Evolutionary conservation across 2,888 invertebrate species (phyloP).

Genomic region (Drosophila tanythrix): DNA sequence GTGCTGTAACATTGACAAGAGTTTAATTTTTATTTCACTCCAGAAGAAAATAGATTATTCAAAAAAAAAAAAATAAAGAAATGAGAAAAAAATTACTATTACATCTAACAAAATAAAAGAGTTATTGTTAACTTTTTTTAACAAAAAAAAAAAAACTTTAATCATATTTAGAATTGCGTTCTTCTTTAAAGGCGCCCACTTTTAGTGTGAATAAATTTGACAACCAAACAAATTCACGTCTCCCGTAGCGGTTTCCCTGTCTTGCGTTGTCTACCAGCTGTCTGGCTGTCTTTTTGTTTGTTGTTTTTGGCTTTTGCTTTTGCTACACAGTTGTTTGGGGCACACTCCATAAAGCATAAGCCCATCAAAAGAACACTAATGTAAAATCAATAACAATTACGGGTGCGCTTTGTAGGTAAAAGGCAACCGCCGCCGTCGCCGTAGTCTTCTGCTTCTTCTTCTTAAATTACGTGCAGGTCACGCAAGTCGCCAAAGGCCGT

Average conservation of each 20-base stretch:
- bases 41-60: background rate
- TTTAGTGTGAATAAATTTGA: slow-evolving; percentile 14
- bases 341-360: slow-evolving; percentile 70
- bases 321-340: slow-evolving; percentile 31
- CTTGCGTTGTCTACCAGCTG: slow-evolving; percentile 42
- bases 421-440: slow-evolving; percentile 35
- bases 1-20: background rate
- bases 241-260: slow-evolving; percentile 21
- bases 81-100: background rate
- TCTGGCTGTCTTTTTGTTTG: slow-evolving; percentile 18
- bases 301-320: slow-evolving; percentile 23
- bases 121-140: background rate
- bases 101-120: background rate
- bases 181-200: background rate
- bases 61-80: background rate
- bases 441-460: background rate
- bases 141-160: background rate
- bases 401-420: slow-evolving; percentile 45
- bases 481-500: slow-evolving; percentile 51
- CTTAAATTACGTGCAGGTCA: slow-evolving; percentile 40
- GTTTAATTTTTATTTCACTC: background rate
- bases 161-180: background rate
- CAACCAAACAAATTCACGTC: background rate
- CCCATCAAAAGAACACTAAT: slow-evolving; percentile 63
- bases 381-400: slow-evolving; percentile 76